These are phyloP conservation scores for Hippocampus abdominalis DNA, from an alignment of 2,113 vertebrate genomes.

Conservation along the genomic window DNA sequence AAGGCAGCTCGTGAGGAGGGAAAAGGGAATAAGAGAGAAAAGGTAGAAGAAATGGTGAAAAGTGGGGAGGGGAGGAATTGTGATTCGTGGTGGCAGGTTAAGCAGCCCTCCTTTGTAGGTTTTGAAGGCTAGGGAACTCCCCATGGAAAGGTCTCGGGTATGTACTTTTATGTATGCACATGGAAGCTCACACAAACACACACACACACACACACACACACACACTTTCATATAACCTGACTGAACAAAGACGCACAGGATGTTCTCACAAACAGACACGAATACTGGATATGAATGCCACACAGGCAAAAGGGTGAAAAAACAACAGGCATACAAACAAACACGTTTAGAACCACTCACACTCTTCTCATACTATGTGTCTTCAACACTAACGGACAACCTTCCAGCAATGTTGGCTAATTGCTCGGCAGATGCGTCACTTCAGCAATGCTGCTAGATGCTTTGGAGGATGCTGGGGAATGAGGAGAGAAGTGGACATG, in stretches of 20 bases:
- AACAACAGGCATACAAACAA: constrained; percentile 26
- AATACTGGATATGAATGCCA: constrained; percentile 31
- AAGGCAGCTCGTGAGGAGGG: constrained; percentile 19
- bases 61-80: constrained; percentile 9
- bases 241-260: constrained; percentile 19
- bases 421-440: constrained; percentile 62
- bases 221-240: constrained; percentile 20
- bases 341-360: constrained; percentile 19
- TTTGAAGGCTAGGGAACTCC: constrained; percentile 55
- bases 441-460: constrained; percentile 58
- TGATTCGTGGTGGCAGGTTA: constrained; percentile 40
- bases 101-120: constrained; percentile 36
- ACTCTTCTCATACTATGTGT: constrained; percentile 7
- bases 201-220: neutral
- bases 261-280: constrained; percentile 10
- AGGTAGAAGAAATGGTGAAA: constrained; percentile 23
- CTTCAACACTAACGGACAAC: constrained; percentile 23
- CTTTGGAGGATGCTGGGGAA: constrained; percentile 32
- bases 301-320: constrained; percentile 13
- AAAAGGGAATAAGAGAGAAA: constrained; percentile 16
- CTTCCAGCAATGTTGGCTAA: constrained; percentile 56
- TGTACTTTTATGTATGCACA: constrained; percentile 33
- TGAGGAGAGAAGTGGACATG: constrained; percentile 29
- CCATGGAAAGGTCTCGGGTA: constrained; percentile 40
- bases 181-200: constrained; percentile 10